Evolutionary conservation across 2,113 vertebrate species (phyloP), one percentile per base, ranked within the genome.

Genomic region (Festucalex cinctus): DNA sequence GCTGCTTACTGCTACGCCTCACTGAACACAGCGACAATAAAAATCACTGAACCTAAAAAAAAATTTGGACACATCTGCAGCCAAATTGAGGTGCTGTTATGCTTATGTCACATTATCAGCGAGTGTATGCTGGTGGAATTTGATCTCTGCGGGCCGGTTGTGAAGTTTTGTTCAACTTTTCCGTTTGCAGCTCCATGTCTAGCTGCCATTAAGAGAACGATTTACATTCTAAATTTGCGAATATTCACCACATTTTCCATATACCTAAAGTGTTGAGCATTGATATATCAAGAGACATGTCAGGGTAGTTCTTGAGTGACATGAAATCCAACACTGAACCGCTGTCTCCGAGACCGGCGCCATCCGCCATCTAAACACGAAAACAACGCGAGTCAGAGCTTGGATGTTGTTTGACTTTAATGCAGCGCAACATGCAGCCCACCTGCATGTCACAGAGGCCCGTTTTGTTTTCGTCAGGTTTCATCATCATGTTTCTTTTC

Each of bases 211-310:
- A 41, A 41, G 39, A 32, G 28, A 46, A 22, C n/a, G n/a, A 10
- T 6, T 13, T 6, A 3, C 9, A 24, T 5, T 26, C 12, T 24
- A 24, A 13, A 51, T 9, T 26, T 26, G 9, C 9, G 2, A 53
- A 13, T 9, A 24, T 56, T 28, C 13, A 16, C 14, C 16, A 56
- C 26, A 24, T 53, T 53, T 53, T 24, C 1, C 19, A 51, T 89
- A 88, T 83, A 97, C 97, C 95, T 75, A 98, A 88, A 0, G 94
- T 94, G 86, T 93, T 94, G 26, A 99, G 90, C 94, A 96, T 89
- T 54, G 95, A 94, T 78, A 98, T 94, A 72, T 98, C 96, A 16
- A 99, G 89, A 63, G 96, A 96, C 60, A 96, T 93, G 35, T 98
- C 96, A 0, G 96, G 92, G 71, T 97, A 99, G 0, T 86, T 87